Conservation (phyloP, 2,888 invertebrate species). For the Plebejus anna region DNA sequence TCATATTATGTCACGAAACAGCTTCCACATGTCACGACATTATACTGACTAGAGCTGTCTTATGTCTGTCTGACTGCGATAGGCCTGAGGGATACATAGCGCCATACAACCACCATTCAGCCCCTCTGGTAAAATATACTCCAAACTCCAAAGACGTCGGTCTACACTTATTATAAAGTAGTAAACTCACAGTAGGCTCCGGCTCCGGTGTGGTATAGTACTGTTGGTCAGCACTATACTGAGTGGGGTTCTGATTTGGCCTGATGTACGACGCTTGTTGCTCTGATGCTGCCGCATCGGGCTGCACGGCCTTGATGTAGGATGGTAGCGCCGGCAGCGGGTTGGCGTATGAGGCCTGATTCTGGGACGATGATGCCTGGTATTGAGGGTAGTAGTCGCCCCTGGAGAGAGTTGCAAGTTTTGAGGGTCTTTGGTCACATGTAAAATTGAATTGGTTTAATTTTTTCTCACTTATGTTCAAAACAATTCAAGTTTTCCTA, state of each 20-base stretch:
- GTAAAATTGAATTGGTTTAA: too few species aligned
- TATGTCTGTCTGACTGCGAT: too few species aligned
- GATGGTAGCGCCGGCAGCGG: constrained; percentile 12
- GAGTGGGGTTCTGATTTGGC: constrained; percentile 38
- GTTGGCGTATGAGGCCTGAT: constrained; percentile 33
- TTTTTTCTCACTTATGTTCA: too few species aligned
- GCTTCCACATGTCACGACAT: too few species aligned
- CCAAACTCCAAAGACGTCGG: too few species aligned
- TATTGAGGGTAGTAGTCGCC: constrained; percentile 42
- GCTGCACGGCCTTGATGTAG: background rate
- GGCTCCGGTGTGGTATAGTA: constrained; percentile 46
- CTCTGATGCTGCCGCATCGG: constrained; percentile 5
- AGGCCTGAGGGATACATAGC: too few species aligned
- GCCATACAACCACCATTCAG: too few species aligned
- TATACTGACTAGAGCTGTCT: too few species aligned
- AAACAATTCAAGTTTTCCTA: too few species aligned
- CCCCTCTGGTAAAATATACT: too few species aligned
- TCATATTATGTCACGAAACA: too few species aligned
- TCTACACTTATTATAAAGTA: too few species aligned
- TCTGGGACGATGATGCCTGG: constrained; percentile 44
- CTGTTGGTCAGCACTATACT: constrained; percentile 31
- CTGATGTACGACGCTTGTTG: constrained; percentile 40
- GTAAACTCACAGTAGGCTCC: constrained; percentile 64
- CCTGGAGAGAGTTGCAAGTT: constrained; percentile 35
- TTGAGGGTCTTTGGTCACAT: background rate